These are phyloP conservation scores for Halcyon chelicuti DNA, from an alignment of 2,797 vertebrate species.

Conservation along the genomic window DNA sequence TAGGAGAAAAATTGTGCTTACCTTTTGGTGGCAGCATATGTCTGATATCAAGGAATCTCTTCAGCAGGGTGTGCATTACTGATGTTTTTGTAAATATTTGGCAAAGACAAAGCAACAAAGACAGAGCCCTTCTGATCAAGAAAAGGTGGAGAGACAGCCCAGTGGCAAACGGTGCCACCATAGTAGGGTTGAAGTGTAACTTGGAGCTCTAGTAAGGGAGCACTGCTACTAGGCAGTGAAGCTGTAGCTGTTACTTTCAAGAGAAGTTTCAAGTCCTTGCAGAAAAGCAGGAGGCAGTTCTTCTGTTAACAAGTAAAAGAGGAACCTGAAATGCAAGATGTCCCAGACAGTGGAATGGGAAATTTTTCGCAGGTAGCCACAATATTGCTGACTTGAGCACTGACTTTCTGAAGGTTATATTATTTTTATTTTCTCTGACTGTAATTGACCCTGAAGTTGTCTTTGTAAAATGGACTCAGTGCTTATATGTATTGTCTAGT, in stretches of 20 bases:
- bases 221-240: background rate
- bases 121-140: background rate
- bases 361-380: background rate
- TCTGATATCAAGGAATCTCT: background rate
- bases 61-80: background rate
- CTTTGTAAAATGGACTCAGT: background rate
- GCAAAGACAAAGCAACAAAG: background rate
- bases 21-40: background rate
- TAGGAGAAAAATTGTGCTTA: background rate
- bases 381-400: background rate
- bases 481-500: background rate
- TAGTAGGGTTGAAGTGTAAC: background rate
- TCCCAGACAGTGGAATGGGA: background rate
- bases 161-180: background rate
- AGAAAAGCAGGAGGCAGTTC: background rate
- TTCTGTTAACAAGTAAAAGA: background rate
- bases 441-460: background rate
- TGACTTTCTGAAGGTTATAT: background rate
- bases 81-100: background rate
- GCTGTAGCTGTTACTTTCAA: background rate
- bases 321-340: background rate
- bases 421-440: background rate
- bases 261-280: background rate
- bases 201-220: rapidly evolving
- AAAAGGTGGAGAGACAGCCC: background rate